These are phyloP conservation scores for Callocephalon fimbriatum DNA, from an alignment of 2,113 vertebrate genomes.

Conservation along the genomic window DNA sequence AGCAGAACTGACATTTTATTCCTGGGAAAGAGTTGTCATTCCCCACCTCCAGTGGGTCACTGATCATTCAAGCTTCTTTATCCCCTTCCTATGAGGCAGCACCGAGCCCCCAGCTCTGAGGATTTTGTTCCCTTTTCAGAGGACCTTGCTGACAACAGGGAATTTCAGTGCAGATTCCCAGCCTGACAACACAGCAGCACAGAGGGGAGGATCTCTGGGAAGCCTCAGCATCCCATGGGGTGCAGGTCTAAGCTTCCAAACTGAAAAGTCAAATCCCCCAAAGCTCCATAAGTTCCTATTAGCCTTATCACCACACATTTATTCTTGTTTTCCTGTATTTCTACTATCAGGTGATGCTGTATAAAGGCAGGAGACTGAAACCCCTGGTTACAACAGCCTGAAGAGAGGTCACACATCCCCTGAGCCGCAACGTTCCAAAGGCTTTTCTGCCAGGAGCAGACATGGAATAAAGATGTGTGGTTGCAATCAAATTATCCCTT, in stretches of 20 bases:
- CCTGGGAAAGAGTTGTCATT: neutral
- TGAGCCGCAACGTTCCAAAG: fast-evolving
- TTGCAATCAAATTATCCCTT: slow-evolving; percentile 40
- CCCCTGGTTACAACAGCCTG: neutral
- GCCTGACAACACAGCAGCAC: fast-evolving
- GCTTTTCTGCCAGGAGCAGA: neutral
- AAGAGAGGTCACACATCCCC: neutral
- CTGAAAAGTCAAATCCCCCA: neutral
- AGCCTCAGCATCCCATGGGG: neutral
- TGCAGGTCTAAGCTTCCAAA: neutral
- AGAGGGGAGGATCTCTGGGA: neutral
- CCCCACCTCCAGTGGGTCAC: neutral
- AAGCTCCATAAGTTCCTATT: neutral
- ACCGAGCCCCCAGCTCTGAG: fast-evolving
- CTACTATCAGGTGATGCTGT: neutral
- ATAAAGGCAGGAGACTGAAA: neutral
- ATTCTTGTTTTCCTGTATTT: neutral
- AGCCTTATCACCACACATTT: neutral
- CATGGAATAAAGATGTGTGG: slow-evolving; percentile 10
- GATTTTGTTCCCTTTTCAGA: neutral
- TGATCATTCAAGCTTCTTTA: neutral
- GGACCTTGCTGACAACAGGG: neutral
- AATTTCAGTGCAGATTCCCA: neutral
- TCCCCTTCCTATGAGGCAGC: neutral
- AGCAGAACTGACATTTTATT: neutral